A percentile compares a stretch with the other conserved stretches of the same genome.
Conservation (phyloP, 2,797 vertebrate genomes). For the Cyprinella venusta region DNA sequence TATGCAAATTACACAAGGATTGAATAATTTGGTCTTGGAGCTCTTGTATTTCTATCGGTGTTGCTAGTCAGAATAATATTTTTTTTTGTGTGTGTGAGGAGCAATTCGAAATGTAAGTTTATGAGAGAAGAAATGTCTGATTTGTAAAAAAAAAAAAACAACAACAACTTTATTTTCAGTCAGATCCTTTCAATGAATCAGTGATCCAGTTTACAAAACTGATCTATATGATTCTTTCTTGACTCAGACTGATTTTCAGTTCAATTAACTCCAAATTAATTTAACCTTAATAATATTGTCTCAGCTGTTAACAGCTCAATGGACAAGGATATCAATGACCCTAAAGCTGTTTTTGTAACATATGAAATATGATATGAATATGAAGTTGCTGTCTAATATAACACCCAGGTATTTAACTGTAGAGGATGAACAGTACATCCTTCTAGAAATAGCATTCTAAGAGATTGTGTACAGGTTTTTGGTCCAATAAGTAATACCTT, state of each 20-base stretch:
- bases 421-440: too few species aligned
- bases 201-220: background rate
- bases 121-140: background rate
- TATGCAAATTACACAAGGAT: slow-evolving; percentile 49
- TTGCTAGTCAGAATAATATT: slow-evolving; percentile 10
- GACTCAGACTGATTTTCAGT: background rate
- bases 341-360: too few species aligned
- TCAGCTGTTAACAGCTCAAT: slow-evolving; percentile 16
- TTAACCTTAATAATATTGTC: slow-evolving; percentile 9
- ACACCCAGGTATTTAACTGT: too few species aligned
- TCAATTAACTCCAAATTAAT: background rate
- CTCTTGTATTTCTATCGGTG: slow-evolving; percentile 34
- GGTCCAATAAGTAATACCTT: background rate
- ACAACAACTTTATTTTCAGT: background rate
- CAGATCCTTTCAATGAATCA: background rate
- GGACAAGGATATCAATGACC: background rate
- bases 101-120: background rate
- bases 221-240: background rate
- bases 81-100: background rate
- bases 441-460: too few species aligned
- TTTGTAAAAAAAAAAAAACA: background rate
- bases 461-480: background rate
- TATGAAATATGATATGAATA: too few species aligned
- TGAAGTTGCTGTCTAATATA: too few species aligned
- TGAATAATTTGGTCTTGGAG: slow-evolving; percentile 29